phyloP scores from a whole-genome alignment of 2,888 invertebrate species.

The Ophonus ardosiacus region DNA sequence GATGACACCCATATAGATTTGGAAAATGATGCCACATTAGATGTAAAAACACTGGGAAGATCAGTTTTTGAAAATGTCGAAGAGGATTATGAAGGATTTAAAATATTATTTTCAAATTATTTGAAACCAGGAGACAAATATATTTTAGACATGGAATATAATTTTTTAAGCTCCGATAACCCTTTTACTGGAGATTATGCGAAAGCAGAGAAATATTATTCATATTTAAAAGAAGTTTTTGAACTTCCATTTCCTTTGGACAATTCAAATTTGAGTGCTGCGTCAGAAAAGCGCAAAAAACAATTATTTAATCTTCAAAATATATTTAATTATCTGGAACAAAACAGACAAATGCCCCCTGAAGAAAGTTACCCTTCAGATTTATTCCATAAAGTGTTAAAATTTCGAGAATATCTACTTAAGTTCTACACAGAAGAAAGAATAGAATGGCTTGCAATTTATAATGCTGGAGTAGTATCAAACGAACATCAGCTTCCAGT shows the following conservation, averaged over 20 bases:
- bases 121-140: conserved; percentile 72
- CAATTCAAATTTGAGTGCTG: conserved; percentile 1
- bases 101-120: conserved; percentile 53
- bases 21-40: conserved; percentile 83
- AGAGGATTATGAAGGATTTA: conserved; percentile 49
- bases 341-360: conserved; percentile 20
- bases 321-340: conserved; percentile 35
- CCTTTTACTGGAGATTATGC: conserved; percentile 79
- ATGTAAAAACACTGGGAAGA: conserved; percentile 52
- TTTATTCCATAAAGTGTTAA: conserved; percentile 14
- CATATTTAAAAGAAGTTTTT: conserved; percentile 47
- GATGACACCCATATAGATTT: conserved; percentile 83
- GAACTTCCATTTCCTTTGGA: not conserved
- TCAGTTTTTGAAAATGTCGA: conserved; percentile 50
- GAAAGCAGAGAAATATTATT: conserved; percentile 34
- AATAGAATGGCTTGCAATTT: conserved; percentile 49
- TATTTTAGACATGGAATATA: conserved; percentile 87
- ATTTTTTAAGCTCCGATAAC: conserved; percentile 89
- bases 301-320: conserved; percentile 23
- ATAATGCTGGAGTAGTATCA: conserved; percentile 9
- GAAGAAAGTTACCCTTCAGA: not conserved
- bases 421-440: conserved; percentile 30
- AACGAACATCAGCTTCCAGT: conserved; percentile 53
- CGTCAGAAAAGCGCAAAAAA: conserved; percentile 1
- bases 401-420: conserved; percentile 26